These are phyloP conservation scores for Intellagama lesueurii DNA, from an alignment of 2,797 vertebrate species.

Conservation along the genomic window DNA sequence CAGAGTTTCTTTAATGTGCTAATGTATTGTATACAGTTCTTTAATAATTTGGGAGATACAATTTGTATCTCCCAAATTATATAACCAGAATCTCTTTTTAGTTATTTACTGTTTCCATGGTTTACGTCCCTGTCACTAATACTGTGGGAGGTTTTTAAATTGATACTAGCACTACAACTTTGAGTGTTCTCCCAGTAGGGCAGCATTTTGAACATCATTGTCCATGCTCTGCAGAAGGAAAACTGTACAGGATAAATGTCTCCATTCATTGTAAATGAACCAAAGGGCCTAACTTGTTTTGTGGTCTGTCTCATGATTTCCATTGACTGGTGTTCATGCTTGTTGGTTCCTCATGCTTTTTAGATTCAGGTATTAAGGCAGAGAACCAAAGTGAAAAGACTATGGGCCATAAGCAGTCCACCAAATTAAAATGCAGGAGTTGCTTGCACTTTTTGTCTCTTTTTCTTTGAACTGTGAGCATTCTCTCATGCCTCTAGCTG, in stretches of 20 bases:
- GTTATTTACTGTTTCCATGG: background rate
- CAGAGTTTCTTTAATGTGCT: background rate
- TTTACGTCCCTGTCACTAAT: background rate
- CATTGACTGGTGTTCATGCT: background rate
- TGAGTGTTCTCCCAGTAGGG: background rate
- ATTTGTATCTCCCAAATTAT: background rate
- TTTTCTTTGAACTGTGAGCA: background rate
- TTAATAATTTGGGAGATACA: background rate
- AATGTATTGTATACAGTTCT: background rate
- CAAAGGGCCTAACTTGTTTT: fast-evolving
- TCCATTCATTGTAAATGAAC: background rate
- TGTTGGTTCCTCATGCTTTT: fast-evolving
- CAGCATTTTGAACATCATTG: background rate
- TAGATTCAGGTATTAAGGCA: background rate
- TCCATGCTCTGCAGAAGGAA: no score
- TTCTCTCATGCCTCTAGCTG: background rate
- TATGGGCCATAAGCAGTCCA: fast-evolving
- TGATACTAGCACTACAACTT: background rate
- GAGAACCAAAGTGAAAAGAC: fast-evolving
- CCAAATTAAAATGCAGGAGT: background rate
- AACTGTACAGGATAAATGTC: background rate
- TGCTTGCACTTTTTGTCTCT: background rate
- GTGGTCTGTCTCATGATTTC: background rate
- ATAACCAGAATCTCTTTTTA: background rate
- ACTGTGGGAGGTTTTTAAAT: slow-evolving; percentile 4